phyloP scores from a whole-genome alignment of 2,113 vertebrate genomes.

The Hassar affinis region DNA sequence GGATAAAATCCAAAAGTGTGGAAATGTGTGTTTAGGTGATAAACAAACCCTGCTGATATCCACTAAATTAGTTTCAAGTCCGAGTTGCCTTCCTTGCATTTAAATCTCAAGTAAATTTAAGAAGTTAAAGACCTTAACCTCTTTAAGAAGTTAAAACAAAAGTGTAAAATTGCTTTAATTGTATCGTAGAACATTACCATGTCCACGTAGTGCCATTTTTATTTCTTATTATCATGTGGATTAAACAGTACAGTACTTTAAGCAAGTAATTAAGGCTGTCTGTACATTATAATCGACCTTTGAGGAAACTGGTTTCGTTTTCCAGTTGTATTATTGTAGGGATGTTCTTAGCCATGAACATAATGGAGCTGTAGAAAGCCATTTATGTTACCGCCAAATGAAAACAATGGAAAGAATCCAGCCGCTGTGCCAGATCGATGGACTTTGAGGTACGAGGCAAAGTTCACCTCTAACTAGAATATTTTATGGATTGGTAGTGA shows the following conservation, averaged over 20 bases:
- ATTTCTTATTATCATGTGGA: conserved; percentile 75
- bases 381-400: neutral
- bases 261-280: conserved; percentile 69
- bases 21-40: conserved; percentile 53
- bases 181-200: conserved; percentile 75
- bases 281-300: conserved; percentile 65
- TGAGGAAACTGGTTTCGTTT: conserved; percentile 54
- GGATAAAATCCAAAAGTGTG: conserved; percentile 47
- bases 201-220: conserved; percentile 71
- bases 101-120: conserved; percentile 71
- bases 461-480: conserved; percentile 23
- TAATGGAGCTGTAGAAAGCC: neutral
- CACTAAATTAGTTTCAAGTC: conserved; percentile 59
- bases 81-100: conserved; percentile 66
- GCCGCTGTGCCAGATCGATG: conserved; percentile 10
- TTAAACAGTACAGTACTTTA: conserved; percentile 70
- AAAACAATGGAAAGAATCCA: conserved; percentile 7
- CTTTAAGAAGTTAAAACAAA: conserved; percentile 73
- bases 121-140: conserved; percentile 75
- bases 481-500: conserved; percentile 16
- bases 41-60: conserved; percentile 66
- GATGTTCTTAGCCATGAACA: conserved; percentile 8
- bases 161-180: conserved; percentile 77
- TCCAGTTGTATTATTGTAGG: conserved; percentile 57
- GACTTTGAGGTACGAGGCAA: neutral